Conservation (phyloP, 2,113 vertebrate genomes). For the Stercorarius parasiticus region DNA sequence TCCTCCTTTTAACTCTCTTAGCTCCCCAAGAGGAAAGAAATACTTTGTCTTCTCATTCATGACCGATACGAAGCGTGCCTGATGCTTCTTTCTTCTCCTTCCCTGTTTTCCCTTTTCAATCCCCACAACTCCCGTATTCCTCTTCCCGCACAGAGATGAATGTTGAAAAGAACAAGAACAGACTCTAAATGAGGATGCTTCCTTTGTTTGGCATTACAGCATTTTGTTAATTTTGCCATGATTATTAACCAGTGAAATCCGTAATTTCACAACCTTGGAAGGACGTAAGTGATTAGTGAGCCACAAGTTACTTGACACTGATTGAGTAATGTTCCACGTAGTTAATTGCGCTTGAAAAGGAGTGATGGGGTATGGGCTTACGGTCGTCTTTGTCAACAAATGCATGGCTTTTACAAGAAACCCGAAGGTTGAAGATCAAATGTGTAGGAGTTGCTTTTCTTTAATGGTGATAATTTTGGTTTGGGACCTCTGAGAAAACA, state of each 20-base stretch:
- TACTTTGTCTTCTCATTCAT: neutral
- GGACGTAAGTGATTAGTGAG: neutral
- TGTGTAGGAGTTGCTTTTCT: neutral
- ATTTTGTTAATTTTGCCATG: neutral
- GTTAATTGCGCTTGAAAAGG: neutral
- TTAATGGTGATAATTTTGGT: neutral
- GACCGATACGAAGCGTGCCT: neutral
- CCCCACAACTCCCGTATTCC: neutral
- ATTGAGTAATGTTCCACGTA: neutral
- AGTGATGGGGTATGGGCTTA: neutral
- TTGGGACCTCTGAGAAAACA: neutral
- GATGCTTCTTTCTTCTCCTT: neutral
- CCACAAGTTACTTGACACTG: neutral
- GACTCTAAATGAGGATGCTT: neutral
- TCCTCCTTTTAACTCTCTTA: neutral
- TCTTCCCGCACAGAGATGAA: neutral
- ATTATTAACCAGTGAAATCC: neutral
- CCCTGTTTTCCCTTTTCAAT: neutral
- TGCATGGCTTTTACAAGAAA: neutral
- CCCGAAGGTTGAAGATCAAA: neutral
- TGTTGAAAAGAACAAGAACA: neutral
- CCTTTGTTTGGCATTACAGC: neutral
- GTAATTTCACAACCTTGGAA: neutral
- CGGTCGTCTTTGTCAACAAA: neutral
- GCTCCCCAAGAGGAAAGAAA: neutral